Evolutionary conservation across 2,888 invertebrate species (phyloP), one percentile per base, ranked within the genome.

Genomic region (Lasioglossum zephyrum): DNA sequence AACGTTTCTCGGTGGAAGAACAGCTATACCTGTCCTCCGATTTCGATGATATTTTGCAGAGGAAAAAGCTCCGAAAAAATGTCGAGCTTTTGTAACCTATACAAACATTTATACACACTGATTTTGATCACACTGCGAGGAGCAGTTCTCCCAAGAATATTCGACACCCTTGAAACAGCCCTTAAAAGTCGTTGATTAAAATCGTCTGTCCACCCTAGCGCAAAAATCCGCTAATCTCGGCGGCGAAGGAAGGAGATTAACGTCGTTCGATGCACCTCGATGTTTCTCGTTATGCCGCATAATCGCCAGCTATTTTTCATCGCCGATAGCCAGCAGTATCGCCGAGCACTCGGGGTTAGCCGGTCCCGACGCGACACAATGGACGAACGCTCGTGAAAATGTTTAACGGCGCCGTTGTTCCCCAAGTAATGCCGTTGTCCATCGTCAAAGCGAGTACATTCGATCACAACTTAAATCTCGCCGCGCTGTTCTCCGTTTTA

Each of bases 221-320:
- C 41, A 79, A 88, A 87, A 86, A 81, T 26, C 60, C 77, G 73
- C 41, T 86, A 84, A 87, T 89, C 88, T 79, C 70, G 60, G 22
- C 60, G 74, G 72, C 77, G 78, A 78, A 72, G 44, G 73, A 86
- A 70, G 81, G 75, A 82, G 81, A 89, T 85, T 87, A 88, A 81
- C 77, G 76, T 78, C 26, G 70, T 82, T 88, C 74, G 85, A 89
- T 85, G 85, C 83, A 77, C 79, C 85, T 82, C 75, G 77, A 77
- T 84, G 79, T 85, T 75, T 66, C 85, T 77, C 73, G 83, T 80
- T 83, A 74, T 79, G 66, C 57, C 72, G 60, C 79, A 79, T 88
- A 84, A 87, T 88, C 79, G 86, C 26, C 26, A 26, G 76, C 53
- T 73, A 83, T 89, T 83, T 78, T 63, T 84, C 81, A 87, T 66